A percentile compares a stretch with the other conserved stretches of the same genome.
Conservation (phyloP, 2,888 invertebrate species). For the Lymantria monacha region DNA sequence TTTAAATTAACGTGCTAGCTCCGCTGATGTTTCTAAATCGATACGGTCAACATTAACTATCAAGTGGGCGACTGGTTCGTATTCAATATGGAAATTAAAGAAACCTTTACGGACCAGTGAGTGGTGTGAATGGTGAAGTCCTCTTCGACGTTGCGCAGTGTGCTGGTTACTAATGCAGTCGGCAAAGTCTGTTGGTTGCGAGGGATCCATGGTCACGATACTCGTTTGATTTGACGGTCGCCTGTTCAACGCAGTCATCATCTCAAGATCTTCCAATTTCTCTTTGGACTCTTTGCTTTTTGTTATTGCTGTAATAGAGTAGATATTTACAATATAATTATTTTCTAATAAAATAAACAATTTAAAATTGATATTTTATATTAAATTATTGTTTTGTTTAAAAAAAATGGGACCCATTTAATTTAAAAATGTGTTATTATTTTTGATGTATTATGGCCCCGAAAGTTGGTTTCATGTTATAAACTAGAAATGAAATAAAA, state of each 20-base stretch:
- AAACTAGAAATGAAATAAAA: no score
- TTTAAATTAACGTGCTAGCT: no score
- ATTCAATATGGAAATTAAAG: not conserved
- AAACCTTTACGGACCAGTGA: conserved; percentile 48
- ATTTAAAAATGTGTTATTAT: no score
- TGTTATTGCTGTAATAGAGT: conserved; percentile 77
- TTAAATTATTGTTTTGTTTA: no score
- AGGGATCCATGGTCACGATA: conserved; percentile 69
- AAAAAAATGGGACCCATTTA: no score
- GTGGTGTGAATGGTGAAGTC: conserved; percentile 62
- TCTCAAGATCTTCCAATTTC: conserved; percentile 79
- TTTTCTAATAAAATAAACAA: not conserved
- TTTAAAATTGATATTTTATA: not conserved
- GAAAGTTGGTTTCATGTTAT: no score
- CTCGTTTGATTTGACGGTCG: conserved; percentile 68
- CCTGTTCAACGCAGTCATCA: conserved; percentile 72
- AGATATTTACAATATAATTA: not conserved
- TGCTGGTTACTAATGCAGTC: conserved; percentile 85
- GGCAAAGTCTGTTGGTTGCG: conserved; percentile 75
- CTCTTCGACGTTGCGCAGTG: conserved; percentile 71
- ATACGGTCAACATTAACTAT: no score
- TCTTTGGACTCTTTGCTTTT: conserved; percentile 84
- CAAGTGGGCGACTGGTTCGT: no score
- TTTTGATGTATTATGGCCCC: no score
- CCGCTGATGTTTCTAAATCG: no score